phyloP scores from a whole-genome alignment of 2,797 vertebrate species.

The Arremon brunneinucha region DNA sequence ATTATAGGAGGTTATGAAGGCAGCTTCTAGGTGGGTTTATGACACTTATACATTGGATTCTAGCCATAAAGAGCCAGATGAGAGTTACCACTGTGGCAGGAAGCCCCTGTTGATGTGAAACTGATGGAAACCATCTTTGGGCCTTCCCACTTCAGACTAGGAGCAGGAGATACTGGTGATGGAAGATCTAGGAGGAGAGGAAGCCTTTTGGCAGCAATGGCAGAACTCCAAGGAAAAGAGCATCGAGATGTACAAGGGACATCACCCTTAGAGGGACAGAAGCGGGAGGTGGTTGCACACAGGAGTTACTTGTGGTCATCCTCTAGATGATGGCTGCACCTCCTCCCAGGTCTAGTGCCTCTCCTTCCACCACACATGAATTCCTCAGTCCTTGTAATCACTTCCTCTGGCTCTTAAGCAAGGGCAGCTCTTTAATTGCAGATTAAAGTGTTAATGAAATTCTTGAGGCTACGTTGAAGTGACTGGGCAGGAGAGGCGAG shows the following conservation, averaged over 20 bases:
- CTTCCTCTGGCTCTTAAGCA: neutral
- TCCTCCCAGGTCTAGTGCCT: neutral
- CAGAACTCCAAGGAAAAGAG: neutral
- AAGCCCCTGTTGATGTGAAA: neutral
- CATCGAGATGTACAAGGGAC: neutral
- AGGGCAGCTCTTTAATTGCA: conserved; percentile 1
- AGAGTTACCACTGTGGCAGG: neutral
- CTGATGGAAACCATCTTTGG: neutral
- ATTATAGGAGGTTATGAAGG: conserved; percentile 23
- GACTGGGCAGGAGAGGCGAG: neutral
- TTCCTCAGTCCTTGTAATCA: neutral
- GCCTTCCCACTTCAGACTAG: neutral
- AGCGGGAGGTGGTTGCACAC: neutral
- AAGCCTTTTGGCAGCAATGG: neutral
- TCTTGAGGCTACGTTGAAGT: conserved; percentile 26
- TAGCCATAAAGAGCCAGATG: neutral
- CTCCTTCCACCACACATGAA: neutral
- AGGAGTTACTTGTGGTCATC: neutral
- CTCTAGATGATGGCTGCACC: neutral
- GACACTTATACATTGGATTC: neutral
- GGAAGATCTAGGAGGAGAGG: neutral
- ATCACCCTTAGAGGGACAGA: neutral
- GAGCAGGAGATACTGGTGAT: neutral
- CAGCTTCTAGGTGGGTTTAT: neutral
- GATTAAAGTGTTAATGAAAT: conserved; percentile 3